Evolutionary conservation across 2,888 invertebrate genomes (phyloP).

Genomic region (Brenthis hecate): DNA sequence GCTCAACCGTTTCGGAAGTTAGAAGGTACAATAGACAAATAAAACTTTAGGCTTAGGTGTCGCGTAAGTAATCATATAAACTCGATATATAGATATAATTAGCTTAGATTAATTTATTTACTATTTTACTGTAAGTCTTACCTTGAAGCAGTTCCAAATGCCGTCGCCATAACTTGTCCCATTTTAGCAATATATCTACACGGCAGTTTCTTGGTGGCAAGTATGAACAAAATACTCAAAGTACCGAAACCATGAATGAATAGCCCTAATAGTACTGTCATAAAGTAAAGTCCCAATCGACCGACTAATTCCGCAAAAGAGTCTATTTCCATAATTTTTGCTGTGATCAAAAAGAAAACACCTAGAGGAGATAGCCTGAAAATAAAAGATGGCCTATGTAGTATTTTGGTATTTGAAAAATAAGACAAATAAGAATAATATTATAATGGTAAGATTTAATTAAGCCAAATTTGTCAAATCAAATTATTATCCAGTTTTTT

Average conservation of each 20-base stretch:
- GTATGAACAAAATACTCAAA: conserved; percentile 92
- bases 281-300: conserved; percentile 95
- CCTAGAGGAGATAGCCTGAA: conserved; percentile 94
- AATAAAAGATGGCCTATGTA: conserved; percentile 26
- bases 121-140: conserved; percentile 45
- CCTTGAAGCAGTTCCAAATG: conserved; percentile 98
- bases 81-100: neutral
- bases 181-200: conserved; percentile 90
- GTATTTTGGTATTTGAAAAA: no score
- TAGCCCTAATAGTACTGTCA: conserved; percentile 95
- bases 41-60: no score
- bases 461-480: conserved; percentile 5
- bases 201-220: conserved; percentile 91
- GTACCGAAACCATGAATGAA: conserved; percentile 96
- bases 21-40: no score
- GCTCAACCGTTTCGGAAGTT: no score
- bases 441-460: neutral
- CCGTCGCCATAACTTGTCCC: conserved; percentile 96
- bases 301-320: conserved; percentile 92
- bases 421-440: neutral
- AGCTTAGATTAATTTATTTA: no score
- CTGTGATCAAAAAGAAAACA: conserved; percentile 93
- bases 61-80: neutral
- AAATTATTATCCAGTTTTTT: no score
- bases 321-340: conserved; percentile 95